Percentiles rank a stretch among this genome's conserved stretches.
These are phyloP conservation scores for Lepidocyrtinus sp. DNA, from an alignment of 2,888 invertebrate species.

Conservation along the genomic window DNA sequence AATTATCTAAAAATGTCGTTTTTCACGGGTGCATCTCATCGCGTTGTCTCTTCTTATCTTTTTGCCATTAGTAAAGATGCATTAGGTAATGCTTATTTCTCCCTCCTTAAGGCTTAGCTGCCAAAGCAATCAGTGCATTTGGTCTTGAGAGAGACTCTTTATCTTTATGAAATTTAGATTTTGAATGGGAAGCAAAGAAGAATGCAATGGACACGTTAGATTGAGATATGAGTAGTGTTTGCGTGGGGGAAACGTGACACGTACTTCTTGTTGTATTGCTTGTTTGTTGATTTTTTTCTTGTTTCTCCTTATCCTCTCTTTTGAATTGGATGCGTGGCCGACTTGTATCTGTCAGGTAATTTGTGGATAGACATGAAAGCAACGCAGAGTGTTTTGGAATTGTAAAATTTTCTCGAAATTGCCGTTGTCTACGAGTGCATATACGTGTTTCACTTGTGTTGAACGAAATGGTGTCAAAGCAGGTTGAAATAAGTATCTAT, in stretches of 20 bases:
- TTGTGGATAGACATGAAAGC: conserved; percentile 33
- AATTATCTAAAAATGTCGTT: background rate
- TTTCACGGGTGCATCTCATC: background rate
- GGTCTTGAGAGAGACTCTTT: too few species aligned
- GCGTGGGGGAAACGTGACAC: background rate
- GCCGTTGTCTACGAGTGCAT: conserved; percentile 9
- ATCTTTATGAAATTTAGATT: conserved; percentile 23
- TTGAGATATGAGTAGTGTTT: too few species aligned
- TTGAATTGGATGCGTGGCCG: background rate
- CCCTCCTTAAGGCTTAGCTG: too few species aligned
- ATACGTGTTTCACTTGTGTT: too few species aligned
- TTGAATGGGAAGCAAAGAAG: conserved; percentile 39
- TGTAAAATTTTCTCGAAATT: background rate
- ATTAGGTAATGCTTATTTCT: too few species aligned
- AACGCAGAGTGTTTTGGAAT: too few species aligned
- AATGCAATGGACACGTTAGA: too few species aligned
- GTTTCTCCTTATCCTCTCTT: background rate
- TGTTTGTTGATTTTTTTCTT: conserved; percentile 2
- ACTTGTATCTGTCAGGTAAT: conserved; percentile 34
- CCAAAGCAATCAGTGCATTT: too few species aligned
- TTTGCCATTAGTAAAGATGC: conserved; percentile 9
- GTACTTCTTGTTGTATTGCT: too few species aligned
- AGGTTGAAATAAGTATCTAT: too few species aligned
- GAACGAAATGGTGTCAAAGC: too few species aligned
- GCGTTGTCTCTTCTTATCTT: background rate